Base-by-base conservation (phyloP, 2,888 invertebrate species). In the Girardia tigrina region DNA sequence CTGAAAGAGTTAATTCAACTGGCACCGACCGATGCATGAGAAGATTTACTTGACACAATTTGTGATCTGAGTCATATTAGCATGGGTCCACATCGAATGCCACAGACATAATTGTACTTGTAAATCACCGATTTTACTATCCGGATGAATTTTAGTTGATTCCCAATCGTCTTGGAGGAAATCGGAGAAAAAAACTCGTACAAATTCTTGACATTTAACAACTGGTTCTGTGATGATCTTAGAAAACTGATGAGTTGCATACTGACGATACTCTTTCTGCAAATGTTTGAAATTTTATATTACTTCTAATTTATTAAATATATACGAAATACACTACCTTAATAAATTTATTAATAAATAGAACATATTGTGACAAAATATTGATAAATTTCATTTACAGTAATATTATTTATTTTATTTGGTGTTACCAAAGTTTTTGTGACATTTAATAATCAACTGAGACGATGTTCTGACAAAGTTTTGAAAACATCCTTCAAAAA, bases 21-120 rank as follows among this genome's bases (percentile, higher is more conserved):
- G 16, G 8, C 36, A 36, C 36, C 36, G 36, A 36, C 16, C 8
- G 16, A 12, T 36, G 8, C 36, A 36, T 36, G 8, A 16, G 16
- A 36, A 36, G 8, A 56, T 56, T 56, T 56, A 56, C 71, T 27
- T 28, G 4, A 28, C 71, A 71, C 27, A 71, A 28, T 27, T 28
- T 1, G 71, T 28, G n/a, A 71, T 27, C 23, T 71, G 71, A n/a
- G 71, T 71, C 28, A 71, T 70, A 72, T 70, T 70, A 16, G 74
- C 42, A 74, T 74, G 42, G n/a, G 70, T n/a, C 74, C 74, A 74
- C 23, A 74, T 69, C 8, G 74, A 69, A 70, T 74, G 74, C 74
- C 74, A 74, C 4, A 74, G 20, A 27, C 42, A 70, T 14, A 74
- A 42, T 42, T 74, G 27, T 6, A 71, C 27, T 14, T 71, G 71